Evolutionary conservation across 2,797 vertebrate species (phyloP), one percentile per base, ranked within the genome.

Genomic region (Acestrorhynchus altus): DNA sequence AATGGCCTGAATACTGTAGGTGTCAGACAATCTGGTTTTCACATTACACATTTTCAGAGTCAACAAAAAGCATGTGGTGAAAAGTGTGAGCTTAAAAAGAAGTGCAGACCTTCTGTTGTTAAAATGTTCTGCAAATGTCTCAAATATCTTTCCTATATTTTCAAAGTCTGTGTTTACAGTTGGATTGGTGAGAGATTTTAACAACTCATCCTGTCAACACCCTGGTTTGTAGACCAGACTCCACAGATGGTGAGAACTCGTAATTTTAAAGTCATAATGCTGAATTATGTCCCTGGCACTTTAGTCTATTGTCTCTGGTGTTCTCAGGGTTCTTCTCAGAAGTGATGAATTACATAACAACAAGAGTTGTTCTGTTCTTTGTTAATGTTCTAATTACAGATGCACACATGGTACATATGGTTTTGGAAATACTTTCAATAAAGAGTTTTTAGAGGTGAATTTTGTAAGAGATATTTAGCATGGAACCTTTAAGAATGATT

Each of bases 121-220:
- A 63, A 44, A 60, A 54, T 22, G 44, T 42, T 20, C n/a, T 60
- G 35, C 11, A 67, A 66, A 70, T 61, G 44, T 39, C 6, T 63
- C 24, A 63, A n/a, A 75, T 73, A 52, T 42, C 18, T 47, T 51
- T 20, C 65, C 22, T 77, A 51, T 39, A 51, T 57, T 39, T 69
- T 39, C 12, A 64, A 57, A 46, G 44, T 61, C 47, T 15, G 35
- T 68, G 26, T 67, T 59, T 65, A 60, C 13, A 64, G 4, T 61
- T 61, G 15, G 40, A 9, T 56, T 61, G 11, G 18, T 69, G 60
- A 24, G n/a, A 79, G 4, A 20, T 26, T 66, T 78, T 78, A 67
- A 72, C 52, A 66, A 11, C 61, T 73, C 39, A 67, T 72, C 69
- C 70, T 67, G 67, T 78, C 51, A 66, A 73, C 61, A 59, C 26